Evolutionary conservation across 2,113 vertebrate species (phyloP).

Genomic region (Rana temporaria): DNA sequence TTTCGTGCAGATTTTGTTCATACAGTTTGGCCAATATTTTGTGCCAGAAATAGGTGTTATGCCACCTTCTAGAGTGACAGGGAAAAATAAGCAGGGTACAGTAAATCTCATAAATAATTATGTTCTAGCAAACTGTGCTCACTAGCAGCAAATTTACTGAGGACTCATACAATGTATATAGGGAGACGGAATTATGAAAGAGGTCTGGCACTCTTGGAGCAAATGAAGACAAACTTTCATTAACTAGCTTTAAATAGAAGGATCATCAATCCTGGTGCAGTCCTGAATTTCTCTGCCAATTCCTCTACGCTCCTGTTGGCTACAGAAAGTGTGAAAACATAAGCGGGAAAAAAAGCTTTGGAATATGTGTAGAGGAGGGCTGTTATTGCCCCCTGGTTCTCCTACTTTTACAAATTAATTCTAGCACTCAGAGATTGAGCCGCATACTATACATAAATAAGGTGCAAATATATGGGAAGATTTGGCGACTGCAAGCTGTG

Average conservation of each 20-base stretch:
- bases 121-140: conserved; percentile 21
- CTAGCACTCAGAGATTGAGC: too few species aligned
- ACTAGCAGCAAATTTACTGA: conserved; percentile 13
- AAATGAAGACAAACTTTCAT: background rate
- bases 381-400: too few species aligned
- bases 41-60: conserved; percentile 44
- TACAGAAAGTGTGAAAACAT: background rate
- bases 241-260: background rate
- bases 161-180: background rate
- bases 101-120: conserved; percentile 43
- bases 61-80: conserved; percentile 40
- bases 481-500: too few species aligned
- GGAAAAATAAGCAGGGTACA: conserved; percentile 30
- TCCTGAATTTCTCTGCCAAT: background rate
- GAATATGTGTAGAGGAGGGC: too few species aligned
- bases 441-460: too few species aligned
- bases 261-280: too few species aligned
- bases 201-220: conserved; percentile 15
- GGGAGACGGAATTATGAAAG: conserved; percentile 3
- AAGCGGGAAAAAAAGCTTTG: too few species aligned
- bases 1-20: conserved; percentile 36
- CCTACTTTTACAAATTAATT: too few species aligned
- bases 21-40: conserved; percentile 40
- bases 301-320: background rate
- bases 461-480: too few species aligned